Conservation (phyloP, 2,113 vertebrate species). For the Thunnus maccoyii region DNA sequence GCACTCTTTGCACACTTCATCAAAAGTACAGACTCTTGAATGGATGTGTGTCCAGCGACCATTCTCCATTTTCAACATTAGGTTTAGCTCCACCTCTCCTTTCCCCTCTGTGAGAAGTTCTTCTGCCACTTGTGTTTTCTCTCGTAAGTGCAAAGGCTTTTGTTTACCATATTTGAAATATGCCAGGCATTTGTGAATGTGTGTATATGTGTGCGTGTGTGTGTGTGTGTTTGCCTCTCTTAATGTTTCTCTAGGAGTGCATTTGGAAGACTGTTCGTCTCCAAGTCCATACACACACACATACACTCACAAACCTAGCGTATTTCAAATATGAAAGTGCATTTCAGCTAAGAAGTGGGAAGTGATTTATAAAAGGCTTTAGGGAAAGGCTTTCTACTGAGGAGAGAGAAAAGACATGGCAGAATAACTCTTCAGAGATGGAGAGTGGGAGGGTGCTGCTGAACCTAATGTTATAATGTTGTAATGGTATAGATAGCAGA, state of each 20-base stretch:
- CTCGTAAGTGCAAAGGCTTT: constrained; percentile 33
- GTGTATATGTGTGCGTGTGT: neutral
- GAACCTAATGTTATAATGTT: constrained; percentile 53
- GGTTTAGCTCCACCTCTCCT: neutral
- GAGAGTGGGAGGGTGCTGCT: constrained; percentile 58
- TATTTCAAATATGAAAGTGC: constrained; percentile 75
- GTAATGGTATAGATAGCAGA: constrained; percentile 46
- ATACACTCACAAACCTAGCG: constrained; percentile 31
- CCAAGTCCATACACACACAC: neutral
- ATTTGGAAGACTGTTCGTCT: constrained; percentile 55
- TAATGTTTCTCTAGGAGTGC: constrained; percentile 55
- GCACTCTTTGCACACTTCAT: constrained; percentile 12
- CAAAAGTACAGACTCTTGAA: constrained; percentile 36
- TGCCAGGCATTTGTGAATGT: constrained; percentile 17
- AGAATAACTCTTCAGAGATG: constrained; percentile 63
- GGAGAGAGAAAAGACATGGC: constrained; percentile 59
- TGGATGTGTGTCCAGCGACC: neutral
- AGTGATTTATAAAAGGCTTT: constrained; percentile 79
- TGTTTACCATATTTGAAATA: constrained; percentile 57
- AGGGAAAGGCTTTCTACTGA: constrained; percentile 65
- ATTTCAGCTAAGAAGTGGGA: constrained; percentile 75
- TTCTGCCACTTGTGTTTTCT: constrained; percentile 7
- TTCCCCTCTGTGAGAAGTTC: constrained; percentile 10
- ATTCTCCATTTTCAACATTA: neutral
- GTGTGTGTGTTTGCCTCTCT: constrained; percentile 18